These are phyloP conservation scores for Idaea biselata DNA, from an alignment of 2,888 invertebrate genomes.

Conservation along the genomic window DNA sequence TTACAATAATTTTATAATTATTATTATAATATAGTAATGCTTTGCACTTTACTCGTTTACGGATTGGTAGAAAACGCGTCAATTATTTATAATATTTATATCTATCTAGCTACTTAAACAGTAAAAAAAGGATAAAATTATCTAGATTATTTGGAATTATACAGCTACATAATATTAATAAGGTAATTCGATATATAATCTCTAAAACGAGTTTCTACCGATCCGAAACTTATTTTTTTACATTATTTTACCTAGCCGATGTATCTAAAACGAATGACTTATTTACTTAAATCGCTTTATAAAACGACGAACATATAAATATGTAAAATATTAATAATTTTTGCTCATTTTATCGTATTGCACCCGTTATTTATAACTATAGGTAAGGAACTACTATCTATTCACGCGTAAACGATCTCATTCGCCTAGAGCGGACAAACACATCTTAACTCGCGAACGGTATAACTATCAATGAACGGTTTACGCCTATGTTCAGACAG, in stretches of 20 bases:
- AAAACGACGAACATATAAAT: constrained; percentile 34
- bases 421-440: neutral
- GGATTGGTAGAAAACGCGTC: constrained; percentile 1
- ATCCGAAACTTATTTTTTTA: neutral
- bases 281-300: constrained; percentile 28
- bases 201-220: constrained; percentile 15
- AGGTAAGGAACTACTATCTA: constrained; percentile 28
- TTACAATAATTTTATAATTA: constrained; percentile 36
- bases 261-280: constrained; percentile 27
- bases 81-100: constrained; percentile 2
- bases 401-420: neutral
- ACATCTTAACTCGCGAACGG: neutral
- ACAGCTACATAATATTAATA: constrained; percentile 49
- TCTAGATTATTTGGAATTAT: constrained; percentile 35
- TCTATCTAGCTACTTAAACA: constrained; percentile 27
- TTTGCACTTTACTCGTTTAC: constrained; percentile 25
- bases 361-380: constrained; percentile 26
- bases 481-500: neutral
- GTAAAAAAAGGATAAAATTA: constrained; percentile 33
- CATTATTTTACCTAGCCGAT: constrained; percentile 24
- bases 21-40: constrained; percentile 35
- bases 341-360: constrained; percentile 27
- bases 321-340: constrained; percentile 34
- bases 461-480: neutral
- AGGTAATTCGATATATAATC: constrained; percentile 39